Conservation (phyloP, 1,140 invertebrate genomes). For the Papilio helenus region DNA sequence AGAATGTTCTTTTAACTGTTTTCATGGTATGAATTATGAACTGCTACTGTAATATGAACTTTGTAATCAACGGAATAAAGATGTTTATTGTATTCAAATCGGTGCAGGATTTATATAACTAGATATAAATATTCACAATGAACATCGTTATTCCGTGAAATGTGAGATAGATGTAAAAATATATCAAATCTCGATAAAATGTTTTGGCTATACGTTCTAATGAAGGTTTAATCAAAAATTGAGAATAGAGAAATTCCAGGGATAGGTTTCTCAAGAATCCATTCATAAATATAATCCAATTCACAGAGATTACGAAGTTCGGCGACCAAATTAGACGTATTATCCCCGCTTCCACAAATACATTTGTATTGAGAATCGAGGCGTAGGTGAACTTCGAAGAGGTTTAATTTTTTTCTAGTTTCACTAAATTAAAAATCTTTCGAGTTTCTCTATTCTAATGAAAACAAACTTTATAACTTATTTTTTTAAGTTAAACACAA, state of each 20-base stretch:
- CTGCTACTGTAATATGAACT: neutral
- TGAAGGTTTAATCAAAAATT: neutral
- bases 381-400: neutral
- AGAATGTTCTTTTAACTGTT: slow-evolving; percentile 24
- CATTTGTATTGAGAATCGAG: neutral
- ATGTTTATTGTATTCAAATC: neutral
- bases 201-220: neutral
- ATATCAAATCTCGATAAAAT: no score
- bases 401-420: neutral
- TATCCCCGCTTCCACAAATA: neutral
- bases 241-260: neutral
- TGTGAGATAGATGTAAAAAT: neutral
- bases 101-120: neutral
- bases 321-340: neutral
- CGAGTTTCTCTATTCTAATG: no score
- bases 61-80: neutral
- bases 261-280: neutral
- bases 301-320: neutral
- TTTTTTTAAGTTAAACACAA: no score
- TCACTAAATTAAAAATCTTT: no score
- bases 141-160: neutral
- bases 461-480: no score
- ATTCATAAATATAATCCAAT: neutral
- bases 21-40: neutral
- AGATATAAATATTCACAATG: neutral